Evolutionary conservation across 2,113 vertebrate genomes (phyloP).

Genomic region (Caretta caretta): DNA sequence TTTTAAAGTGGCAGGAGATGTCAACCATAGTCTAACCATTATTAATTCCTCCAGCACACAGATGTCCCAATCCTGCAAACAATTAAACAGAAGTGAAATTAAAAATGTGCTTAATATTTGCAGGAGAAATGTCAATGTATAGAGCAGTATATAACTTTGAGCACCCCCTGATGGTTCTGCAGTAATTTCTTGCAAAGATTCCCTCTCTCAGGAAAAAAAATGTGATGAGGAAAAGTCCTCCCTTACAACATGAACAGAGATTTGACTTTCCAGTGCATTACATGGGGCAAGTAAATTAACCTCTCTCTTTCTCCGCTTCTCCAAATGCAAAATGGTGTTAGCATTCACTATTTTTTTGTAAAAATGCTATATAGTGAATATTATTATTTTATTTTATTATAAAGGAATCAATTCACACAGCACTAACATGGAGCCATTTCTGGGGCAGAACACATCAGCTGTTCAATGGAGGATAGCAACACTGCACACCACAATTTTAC

Average conservation of each 20-base stretch:
- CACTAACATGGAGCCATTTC: neutral
- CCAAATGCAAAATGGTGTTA: neutral
- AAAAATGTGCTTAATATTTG: neutral
- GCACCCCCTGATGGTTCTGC: too few relatives aligned
- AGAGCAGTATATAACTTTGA: too few relatives aligned
- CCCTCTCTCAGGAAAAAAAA: too few relatives aligned
- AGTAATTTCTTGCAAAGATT: too few relatives aligned
- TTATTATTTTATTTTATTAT: neutral
- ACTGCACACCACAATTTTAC: neutral
- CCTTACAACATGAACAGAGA: too few relatives aligned
- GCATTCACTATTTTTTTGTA: neutral
- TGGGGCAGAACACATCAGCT: neutral
- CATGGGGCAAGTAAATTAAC: neutral
- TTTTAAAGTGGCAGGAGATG: neutral
- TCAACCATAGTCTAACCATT: neutral
- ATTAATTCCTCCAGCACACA: neutral
- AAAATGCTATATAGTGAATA: conserved; percentile 13
- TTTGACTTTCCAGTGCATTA: too few relatives aligned
- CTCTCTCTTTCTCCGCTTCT: neutral
- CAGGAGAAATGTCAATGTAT: too few relatives aligned
- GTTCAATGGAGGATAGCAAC: conserved; percentile 13
- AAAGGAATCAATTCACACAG: conserved; percentile 16
- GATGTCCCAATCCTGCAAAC: neutral
- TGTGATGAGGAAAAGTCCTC: too few relatives aligned
- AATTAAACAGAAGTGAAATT: neutral